Conservation (phyloP, 2,888 invertebrate species). For the Trichogramma dendrolimi region DNA sequence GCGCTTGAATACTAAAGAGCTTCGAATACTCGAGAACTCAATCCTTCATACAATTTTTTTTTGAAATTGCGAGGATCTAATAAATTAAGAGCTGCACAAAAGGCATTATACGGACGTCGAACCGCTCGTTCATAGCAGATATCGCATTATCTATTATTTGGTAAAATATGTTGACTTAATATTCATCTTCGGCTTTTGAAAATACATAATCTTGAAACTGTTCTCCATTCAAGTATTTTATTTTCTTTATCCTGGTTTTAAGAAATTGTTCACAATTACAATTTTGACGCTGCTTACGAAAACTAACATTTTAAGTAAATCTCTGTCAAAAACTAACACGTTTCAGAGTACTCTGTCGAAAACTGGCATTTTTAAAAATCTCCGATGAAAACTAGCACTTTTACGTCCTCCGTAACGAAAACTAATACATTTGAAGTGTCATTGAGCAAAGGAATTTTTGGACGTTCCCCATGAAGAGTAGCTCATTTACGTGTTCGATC, state of each 20-base stretch:
- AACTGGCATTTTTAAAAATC: too few species aligned
- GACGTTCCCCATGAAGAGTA: constrained; percentile 1
- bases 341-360: too few species aligned
- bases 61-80: constrained; percentile 2
- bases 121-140: constrained; percentile 1
- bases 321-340: too few species aligned
- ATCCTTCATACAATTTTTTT: background rate
- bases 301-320: too few species aligned
- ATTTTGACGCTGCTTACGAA: background rate
- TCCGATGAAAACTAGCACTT: too few species aligned
- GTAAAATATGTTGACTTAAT: constrained; percentile 4
- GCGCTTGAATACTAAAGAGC: background rate
- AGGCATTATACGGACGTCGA: background rate
- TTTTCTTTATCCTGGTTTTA: background rate
- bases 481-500: background rate
- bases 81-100: constrained; percentile 1
- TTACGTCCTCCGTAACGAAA: too few species aligned
- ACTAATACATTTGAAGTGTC: too few species aligned
- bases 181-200: background rate
- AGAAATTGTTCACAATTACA: background rate
- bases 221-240: constrained; percentile 7
- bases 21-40: background rate
- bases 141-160: constrained; percentile 5
- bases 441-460: background rate
- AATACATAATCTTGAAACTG: background rate